A percentile compares a stretch with the other conserved stretches of the same genome.
Conservation (phyloP, 2,888 invertebrate genomes). For the Polydrusus tereticollis region DNA sequence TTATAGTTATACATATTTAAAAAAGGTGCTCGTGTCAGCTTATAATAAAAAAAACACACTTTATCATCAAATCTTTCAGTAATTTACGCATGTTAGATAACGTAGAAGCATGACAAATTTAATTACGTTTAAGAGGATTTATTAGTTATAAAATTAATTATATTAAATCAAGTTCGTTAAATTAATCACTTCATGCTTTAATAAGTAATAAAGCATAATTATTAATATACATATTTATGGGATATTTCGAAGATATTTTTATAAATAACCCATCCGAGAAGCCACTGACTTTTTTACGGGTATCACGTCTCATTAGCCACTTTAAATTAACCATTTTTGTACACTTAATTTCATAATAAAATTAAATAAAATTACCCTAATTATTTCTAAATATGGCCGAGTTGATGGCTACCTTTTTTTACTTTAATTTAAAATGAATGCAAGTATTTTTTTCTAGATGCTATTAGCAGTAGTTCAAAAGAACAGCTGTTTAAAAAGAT, state of each 20-base stretch:
- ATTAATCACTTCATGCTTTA: background rate
- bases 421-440: background rate
- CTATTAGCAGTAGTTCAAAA: conserved; percentile 1
- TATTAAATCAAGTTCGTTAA: background rate
- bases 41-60: background rate
- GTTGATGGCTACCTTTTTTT: conserved; percentile 12
- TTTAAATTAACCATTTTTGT: conserved; percentile 27
- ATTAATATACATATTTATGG: background rate
- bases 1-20: too few species aligned
- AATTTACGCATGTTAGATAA: background rate
- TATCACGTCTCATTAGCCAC: conserved; percentile 27
- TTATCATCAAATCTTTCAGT: background rate
- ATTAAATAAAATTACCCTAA: conserved; percentile 31
- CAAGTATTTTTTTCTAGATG: background rate
- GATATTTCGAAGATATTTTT: background rate
- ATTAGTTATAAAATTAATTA: too few species aligned
- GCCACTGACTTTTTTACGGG: background rate
- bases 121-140: background rate
- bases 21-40: background rate
- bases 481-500: conserved; percentile 13
- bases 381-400: conserved; percentile 32
- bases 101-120: background rate
- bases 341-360: conserved; percentile 31
- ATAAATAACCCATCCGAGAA: background rate
- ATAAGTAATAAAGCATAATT: background rate